These are phyloP conservation scores for Xyrauchen texanus DNA, from an alignment of 2,113 vertebrate species.

Conservation along the genomic window DNA sequence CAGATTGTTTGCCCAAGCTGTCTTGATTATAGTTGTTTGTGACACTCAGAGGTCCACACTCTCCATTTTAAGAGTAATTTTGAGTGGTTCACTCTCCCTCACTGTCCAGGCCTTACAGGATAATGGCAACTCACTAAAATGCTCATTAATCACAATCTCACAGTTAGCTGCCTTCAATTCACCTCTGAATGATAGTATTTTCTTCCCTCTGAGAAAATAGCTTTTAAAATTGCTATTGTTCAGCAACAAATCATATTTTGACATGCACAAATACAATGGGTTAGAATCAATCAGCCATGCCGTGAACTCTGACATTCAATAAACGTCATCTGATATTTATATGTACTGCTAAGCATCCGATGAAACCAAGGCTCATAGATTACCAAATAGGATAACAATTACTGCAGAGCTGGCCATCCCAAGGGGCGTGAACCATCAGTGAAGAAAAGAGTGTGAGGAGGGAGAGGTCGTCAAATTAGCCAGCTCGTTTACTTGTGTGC, in stretches of 20 bases:
- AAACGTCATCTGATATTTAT: slow-evolving; percentile 69
- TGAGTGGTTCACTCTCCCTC: slow-evolving; percentile 29
- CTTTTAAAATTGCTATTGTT: slow-evolving; percentile 72
- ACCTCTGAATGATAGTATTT: slow-evolving; percentile 69
- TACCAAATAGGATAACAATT: slow-evolving; percentile 71
- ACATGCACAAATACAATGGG: slow-evolving; percentile 64
- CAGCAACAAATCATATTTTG: slow-evolving; percentile 73
- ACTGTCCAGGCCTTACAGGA: slow-evolving; percentile 63
- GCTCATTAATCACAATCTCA: slow-evolving; percentile 76
- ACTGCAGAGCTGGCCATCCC: slow-evolving; percentile 43
- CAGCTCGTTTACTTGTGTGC: slow-evolving; percentile 46
- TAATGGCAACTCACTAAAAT: slow-evolving; percentile 66
- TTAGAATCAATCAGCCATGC: slow-evolving; percentile 71
- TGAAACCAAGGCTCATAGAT: slow-evolving; percentile 64
- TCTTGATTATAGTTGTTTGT: slow-evolving; percentile 62
- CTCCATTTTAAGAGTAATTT: slow-evolving; percentile 54
- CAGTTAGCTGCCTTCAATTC: slow-evolving; percentile 60
- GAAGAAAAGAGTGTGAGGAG: slow-evolving; percentile 14
- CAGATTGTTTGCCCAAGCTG: slow-evolving; percentile 55
- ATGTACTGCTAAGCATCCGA: slow-evolving; percentile 55
- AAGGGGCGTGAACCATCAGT: slow-evolving; percentile 25
- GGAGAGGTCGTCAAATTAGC: slow-evolving; percentile 58
- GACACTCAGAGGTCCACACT: slow-evolving; percentile 54
- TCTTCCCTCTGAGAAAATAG: slow-evolving; percentile 67
- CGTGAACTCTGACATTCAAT: slow-evolving; percentile 76